Conservation (phyloP, 2,888 invertebrate species). For the Gerris lacustris region DNA sequence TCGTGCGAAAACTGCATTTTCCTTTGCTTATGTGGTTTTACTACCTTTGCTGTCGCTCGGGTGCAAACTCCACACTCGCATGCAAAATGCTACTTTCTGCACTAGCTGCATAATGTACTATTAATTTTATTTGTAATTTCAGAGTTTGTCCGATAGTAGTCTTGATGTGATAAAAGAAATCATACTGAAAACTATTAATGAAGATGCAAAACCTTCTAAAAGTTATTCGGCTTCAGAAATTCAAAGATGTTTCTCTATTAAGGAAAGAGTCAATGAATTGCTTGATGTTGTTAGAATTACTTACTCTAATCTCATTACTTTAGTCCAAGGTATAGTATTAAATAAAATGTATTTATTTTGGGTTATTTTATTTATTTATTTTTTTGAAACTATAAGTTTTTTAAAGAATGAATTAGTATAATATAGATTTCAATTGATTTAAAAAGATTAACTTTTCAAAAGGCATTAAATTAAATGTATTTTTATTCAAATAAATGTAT, state of each 20-base stretch:
- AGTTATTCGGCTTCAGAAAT: conserved; percentile 44
- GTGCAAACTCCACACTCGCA: no score
- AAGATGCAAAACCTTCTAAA: conserved; percentile 43
- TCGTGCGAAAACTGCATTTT: no score
- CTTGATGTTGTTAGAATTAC: conserved; percentile 72
- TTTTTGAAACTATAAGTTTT: background rate
- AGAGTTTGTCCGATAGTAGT: conserved; percentile 36
- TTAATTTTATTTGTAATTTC: conserved; percentile 13
- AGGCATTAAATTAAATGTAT: no score
- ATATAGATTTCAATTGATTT: no score
- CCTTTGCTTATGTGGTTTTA: no score
- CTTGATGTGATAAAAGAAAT: conserved; percentile 41
- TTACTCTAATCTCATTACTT: conserved; percentile 74
- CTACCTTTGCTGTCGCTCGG: no score
- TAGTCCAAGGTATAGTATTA: conserved; percentile 48
- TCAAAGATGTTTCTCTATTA: conserved; percentile 65
- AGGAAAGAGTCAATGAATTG: conserved; percentile 59
- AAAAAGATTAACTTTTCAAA: no score
- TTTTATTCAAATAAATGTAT: no score
- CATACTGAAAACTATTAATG: conserved; percentile 44
- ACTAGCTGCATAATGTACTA: no score
- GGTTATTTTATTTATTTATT: background rate
- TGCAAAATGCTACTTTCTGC: no score
- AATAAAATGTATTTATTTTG: background rate
- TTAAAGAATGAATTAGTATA: no score